Base-by-base conservation (phyloP, 2,888 invertebrate species). In the Drosophila stalkeri region DNA sequence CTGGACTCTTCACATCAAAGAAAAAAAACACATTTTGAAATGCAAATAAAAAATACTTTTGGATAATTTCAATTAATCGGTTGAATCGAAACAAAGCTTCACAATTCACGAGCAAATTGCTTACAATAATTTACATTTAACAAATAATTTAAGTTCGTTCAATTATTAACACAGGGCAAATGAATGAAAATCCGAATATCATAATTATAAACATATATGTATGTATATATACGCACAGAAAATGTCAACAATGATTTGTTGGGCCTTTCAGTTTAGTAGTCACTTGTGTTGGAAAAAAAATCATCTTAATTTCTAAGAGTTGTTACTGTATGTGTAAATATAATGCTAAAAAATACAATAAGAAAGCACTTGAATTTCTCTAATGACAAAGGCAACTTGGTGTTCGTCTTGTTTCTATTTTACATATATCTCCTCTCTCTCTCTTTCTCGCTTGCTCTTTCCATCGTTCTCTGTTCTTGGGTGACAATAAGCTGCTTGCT, bases 301-400 rank as follows among this genome's bases (percentile, higher is more conserved):
- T 44, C 7, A 61, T 41, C 59, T 64, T 67, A 57, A 61, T 16
- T 51, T 14, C 43, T 75, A 68, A 75, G 55, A 65, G 59, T 64
- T 72, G 69, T 60, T 39, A 69, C 55, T 20, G 63, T 71, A 52
- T 18, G 46, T 67, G 64, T 59, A 73, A 61, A 72, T 61, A 33
- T 70, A 70, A 74, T 70, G 74, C 74, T 75, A 59, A 73, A 46
- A 71, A 71, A 62, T 82, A 88, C 74, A 75, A 80, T 59, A 73
- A 75, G 83, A 91, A 90, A 91, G 90, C 91, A 90, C 89, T 91
- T 89, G 82, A 84, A 82, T 81, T 89, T 88, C 77, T 77, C 79
- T 72, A 64, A 68, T 81, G 82, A 82, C 76, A 81, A 90, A 91
- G 91, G 91, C 91, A 91, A 89, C 87, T 65, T 87, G 89, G 91